phyloP scores from a whole-genome alignment of 2,888 invertebrate genomes.

The Hyppa rectilinea region DNA sequence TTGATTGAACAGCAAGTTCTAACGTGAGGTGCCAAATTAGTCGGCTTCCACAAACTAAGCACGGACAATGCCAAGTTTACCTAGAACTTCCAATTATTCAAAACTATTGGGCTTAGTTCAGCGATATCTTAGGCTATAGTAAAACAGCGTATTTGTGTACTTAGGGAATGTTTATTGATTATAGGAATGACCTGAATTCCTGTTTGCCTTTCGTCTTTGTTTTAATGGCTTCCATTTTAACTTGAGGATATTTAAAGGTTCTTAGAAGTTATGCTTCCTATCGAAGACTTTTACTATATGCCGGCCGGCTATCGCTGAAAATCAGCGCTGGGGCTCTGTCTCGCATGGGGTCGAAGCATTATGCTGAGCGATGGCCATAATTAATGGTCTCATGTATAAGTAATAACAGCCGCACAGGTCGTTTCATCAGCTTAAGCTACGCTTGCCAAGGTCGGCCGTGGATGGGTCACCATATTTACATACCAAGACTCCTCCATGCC shows the following conservation, averaged over 20 bases:
- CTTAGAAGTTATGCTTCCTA: background rate
- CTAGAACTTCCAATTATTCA: slow-evolving; percentile 59
- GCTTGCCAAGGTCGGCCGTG: too few relatives aligned
- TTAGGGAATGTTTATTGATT: slow-evolving; percentile 35
- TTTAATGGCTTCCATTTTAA: background rate
- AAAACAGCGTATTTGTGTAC: slow-evolving; percentile 25
- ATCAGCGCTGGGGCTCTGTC: too few relatives aligned
- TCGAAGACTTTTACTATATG: background rate
- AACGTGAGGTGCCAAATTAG: slow-evolving; percentile 64
- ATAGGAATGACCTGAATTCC: slow-evolving; percentile 4
- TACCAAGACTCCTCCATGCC: too few relatives aligned
- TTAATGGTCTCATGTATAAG: too few relatives aligned
- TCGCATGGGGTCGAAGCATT: too few relatives aligned
- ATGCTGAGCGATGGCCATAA: too few relatives aligned
- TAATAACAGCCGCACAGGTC: too few relatives aligned
- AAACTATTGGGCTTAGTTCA: slow-evolving; percentile 56
- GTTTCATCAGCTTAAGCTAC: too few relatives aligned
- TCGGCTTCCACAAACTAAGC: slow-evolving; percentile 52
- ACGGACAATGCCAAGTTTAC: slow-evolving; percentile 64
- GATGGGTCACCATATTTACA: too few relatives aligned
- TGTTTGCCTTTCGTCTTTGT: background rate
- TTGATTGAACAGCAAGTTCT: slow-evolving; percentile 42
- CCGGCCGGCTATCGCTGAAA: too few relatives aligned
- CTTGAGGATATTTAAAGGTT: background rate
- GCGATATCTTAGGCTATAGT: slow-evolving; percentile 46